Conservation (phyloP, 2,113 vertebrate genomes). For the Ochotona princeps region DNA sequence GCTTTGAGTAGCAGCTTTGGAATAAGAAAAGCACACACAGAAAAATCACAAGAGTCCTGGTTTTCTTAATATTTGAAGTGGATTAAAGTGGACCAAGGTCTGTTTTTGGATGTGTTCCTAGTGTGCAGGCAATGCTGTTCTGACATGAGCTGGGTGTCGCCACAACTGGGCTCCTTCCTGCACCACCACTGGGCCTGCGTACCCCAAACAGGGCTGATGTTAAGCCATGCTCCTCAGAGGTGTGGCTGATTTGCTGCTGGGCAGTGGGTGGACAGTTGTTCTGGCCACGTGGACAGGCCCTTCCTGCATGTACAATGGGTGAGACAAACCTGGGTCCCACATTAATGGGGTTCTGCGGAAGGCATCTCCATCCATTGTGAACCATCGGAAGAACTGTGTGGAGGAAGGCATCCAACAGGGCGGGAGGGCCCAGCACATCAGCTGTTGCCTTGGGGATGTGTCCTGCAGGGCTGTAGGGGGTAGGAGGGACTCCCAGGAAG, state of each 20-base stretch:
- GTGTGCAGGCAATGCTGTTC: neutral
- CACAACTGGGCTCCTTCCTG: too few species aligned
- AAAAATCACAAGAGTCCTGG: neutral
- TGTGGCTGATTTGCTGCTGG: neutral
- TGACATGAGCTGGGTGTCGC: neutral
- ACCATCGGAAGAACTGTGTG: rapidly evolving
- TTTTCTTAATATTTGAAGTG: neutral
- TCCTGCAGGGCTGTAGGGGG: neutral
- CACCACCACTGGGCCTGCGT: too few species aligned
- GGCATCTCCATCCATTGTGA: neutral
- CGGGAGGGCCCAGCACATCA: neutral
- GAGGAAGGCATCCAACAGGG: neutral
- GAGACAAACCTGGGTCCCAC: neutral
- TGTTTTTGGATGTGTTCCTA: neutral
- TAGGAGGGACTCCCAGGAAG: neutral
- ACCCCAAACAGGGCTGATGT: too few species aligned
- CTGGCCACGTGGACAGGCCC: neutral
- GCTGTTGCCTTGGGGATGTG: too few species aligned
- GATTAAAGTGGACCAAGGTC: neutral
- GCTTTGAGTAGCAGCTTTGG: neutral
- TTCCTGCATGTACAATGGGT: neutral
- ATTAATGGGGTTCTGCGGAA: neutral
- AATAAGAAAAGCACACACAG: neutral
- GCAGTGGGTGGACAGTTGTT: neutral
- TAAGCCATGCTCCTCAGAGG: neutral